Evolutionary conservation across 2,888 invertebrate species (phyloP), one percentile per base, ranked within the genome.

Genomic region (Lottia scabra): DNA sequence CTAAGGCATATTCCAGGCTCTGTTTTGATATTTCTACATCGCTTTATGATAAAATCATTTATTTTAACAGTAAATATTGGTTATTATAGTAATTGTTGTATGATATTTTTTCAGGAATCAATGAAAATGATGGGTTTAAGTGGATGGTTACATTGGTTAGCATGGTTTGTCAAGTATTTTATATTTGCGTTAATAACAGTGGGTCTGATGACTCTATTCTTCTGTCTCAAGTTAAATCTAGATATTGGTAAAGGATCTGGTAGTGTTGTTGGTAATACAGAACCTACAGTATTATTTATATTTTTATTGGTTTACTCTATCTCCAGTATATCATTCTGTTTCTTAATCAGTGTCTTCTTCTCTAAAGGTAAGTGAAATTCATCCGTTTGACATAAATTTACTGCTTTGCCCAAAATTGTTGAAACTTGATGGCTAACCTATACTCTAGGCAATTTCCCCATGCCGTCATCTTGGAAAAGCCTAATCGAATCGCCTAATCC

Each of bases 41-140:
- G 10, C 1, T 38, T 5, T 4, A 13, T 62, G 19, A n/a, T n/a
- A n/a, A n/a, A n/a, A n/a, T n/a, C n/a, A n/a, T n/a, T n/a, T 62
- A 26, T 62, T 12, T 26, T 62, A 4, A 62, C 6, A 62, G 62
- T 19, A 23, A 19, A 13, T 4, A 10, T n/a, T 48, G 15, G 26
- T 16, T 48, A 6, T 67, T 12, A 48, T 45, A 30, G n/a, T 38
- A 5, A 16, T 23, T 63, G 2, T 27, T 16, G 13, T 46, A n/a
- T n/a, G n/a, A n/a, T n/a, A n/a, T 56, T 30, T 26, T 65, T 72
- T 46, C 90, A 96, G 94, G 96, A 96, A 91, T 93, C 95, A 0
- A 94, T 96, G 95, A 96, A 95, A 91, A 95, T 96, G 90, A 96
- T 96, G 94, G 97, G 97, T 1, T 90, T 97, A 43, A 92, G 93